These are phyloP conservation scores for Chiloscyllium plagiosum DNA, from an alignment of 2,113 vertebrate genomes.

Conservation along the genomic window DNA sequence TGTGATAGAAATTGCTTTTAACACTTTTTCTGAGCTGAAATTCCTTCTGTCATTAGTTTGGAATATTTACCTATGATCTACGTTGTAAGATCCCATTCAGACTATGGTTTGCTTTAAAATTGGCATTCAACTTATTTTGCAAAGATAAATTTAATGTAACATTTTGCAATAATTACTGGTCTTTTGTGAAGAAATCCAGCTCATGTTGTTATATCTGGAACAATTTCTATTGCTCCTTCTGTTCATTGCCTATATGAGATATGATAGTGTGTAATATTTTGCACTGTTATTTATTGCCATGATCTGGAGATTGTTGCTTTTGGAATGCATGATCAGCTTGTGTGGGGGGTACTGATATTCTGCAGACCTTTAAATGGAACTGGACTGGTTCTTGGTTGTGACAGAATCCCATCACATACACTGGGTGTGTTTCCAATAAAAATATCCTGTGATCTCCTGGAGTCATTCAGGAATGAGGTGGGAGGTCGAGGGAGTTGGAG, in stretches of 20 bases:
- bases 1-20: slow-evolving; percentile 15
- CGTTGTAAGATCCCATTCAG: background rate
- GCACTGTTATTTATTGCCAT: background rate
- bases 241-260: background rate
- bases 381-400: background rate
- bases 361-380: background rate
- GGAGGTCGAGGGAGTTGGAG: background rate
- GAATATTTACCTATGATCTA: background rate
- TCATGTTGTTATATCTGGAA: background rate
- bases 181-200: background rate
- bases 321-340: background rate
- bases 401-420: background rate
- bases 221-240: background rate
- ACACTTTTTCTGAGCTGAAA: background rate
- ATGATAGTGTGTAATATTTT: background rate
- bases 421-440: background rate
- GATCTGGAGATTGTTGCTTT: background rate
- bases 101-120: background rate
- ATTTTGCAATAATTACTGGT: background rate
- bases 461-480: background rate
- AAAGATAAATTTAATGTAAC: background rate
- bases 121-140: background rate
- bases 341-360: background rate
- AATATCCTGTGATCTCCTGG: background rate
- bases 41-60: background rate